A percentile compares a stretch with the other conserved stretches of the same genome.
Evolutionary conservation across 1,140 invertebrate species (phyloP).

Genomic region (Aphelinus certus): DNA sequence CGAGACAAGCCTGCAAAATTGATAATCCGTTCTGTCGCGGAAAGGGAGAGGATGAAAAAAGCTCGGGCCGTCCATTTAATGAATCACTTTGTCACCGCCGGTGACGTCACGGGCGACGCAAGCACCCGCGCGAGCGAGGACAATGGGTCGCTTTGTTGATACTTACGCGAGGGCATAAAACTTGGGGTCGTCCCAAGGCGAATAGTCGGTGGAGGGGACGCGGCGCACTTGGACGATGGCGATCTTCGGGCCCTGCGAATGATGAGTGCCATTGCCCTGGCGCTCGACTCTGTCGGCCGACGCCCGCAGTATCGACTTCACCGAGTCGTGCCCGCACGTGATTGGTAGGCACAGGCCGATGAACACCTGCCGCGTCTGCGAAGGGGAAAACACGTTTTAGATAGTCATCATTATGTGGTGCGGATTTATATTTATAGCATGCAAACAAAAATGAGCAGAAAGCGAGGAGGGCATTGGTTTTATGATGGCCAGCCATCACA

Average conservation of each 20-base stretch:
- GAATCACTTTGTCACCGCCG: not conserved
- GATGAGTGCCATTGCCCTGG: slow-evolving; percentile 59
- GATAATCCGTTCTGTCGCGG: too few species aligned
- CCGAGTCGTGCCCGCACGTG: slow-evolving; percentile 71
- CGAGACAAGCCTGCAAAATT: too few species aligned
- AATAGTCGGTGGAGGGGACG: slow-evolving; percentile 76
- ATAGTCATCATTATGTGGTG: too few species aligned
- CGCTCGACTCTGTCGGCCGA: slow-evolving; percentile 65
- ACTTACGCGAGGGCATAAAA: slow-evolving; percentile 79
- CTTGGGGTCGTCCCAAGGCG: slow-evolving; percentile 73
- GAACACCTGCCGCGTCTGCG: slow-evolving; percentile 73
- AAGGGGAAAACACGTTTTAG: slow-evolving; percentile 31
- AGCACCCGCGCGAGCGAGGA: not conserved
- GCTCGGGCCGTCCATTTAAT: too few species aligned
- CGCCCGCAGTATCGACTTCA: slow-evolving; percentile 69
- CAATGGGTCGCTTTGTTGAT: not conserved
- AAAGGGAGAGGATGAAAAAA: too few species aligned
- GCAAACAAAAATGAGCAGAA: too few species aligned
- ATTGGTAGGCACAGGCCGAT: slow-evolving; percentile 79
- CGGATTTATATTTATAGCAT: too few species aligned
- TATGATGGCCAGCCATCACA: too few species aligned
- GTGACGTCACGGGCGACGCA: not conserved
- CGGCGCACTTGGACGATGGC: slow-evolving; percentile 72
- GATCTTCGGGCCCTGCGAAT: slow-evolving; percentile 54
- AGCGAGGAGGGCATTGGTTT: too few species aligned